Conservation (phyloP, 53 echinoderm and acorn worm species). For the Holothuria leucospilota region DNA sequence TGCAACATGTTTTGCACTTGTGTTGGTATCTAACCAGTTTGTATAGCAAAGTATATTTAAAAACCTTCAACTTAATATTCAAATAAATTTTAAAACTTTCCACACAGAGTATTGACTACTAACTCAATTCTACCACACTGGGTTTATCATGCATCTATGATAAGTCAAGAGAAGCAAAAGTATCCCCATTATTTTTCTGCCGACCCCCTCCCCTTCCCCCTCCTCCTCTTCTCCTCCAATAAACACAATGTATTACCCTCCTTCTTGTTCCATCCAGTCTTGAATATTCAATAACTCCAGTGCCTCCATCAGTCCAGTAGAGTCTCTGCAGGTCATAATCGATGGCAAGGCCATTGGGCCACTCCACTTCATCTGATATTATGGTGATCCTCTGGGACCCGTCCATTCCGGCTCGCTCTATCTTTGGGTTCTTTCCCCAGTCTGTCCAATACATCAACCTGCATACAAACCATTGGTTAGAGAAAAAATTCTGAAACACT, state of each 20-base stretch:
- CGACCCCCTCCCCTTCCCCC: too few species aligned
- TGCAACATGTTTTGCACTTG: too few species aligned
- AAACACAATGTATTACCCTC: slow-evolving; percentile 52
- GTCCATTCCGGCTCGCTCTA: slow-evolving; percentile 91
- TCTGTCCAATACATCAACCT: slow-evolving; percentile 97
- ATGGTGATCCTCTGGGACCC: slow-evolving; percentile 68
- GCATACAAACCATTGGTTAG: background rate
- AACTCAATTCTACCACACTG: too few species aligned
- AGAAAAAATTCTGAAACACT: background rate
- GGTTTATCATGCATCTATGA: too few species aligned
- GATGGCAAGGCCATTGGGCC: slow-evolving; percentile 92
- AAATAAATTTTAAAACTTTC: too few species aligned
- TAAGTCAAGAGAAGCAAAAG: too few species aligned
- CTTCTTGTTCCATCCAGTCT: slow-evolving; percentile 71
- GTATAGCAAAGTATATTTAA: too few species aligned
- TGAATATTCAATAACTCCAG: slow-evolving; percentile 75
- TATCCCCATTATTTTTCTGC: too few species aligned
- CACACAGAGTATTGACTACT: too few species aligned
- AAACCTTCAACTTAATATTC: too few species aligned
- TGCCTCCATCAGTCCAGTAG: slow-evolving; percentile 91
- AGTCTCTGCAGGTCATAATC: slow-evolving; percentile 71
- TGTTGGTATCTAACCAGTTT: too few species aligned
- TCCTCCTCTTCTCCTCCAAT: too few species aligned
- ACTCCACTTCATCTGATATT: slow-evolving; percentile 69
- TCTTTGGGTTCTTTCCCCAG: slow-evolving; percentile 88